Percentiles rank a stretch among this genome's conserved stretches.
These are phyloP conservation scores for Gobiocypris rarus DNA, from an alignment of 2,113 vertebrate genomes.

Conservation along the genomic window DNA sequence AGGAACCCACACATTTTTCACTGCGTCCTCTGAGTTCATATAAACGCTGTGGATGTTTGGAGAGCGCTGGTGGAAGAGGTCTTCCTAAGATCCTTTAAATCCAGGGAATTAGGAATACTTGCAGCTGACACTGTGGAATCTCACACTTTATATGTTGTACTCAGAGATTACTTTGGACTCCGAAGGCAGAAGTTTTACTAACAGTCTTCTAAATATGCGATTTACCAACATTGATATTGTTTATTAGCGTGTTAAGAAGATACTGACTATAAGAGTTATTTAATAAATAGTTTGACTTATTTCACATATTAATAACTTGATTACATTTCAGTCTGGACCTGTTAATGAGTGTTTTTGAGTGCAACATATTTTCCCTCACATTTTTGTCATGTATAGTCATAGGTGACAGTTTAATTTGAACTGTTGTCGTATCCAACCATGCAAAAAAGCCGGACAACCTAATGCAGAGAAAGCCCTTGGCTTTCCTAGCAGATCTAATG, in stretches of 20 bases:
- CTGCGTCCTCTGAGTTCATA: slow-evolving; percentile 43
- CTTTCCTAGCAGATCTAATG: slow-evolving; percentile 34
- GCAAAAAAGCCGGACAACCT: background rate
- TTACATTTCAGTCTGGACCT: background rate
- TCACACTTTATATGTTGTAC: slow-evolving; percentile 40
- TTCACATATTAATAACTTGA: background rate
- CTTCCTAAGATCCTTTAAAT: slow-evolving; percentile 44
- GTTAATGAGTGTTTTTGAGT: background rate
- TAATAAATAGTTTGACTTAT: background rate
- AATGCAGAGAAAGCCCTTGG: slow-evolving; percentile 18
- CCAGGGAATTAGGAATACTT: slow-evolving; percentile 32
- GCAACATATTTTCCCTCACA: background rate
- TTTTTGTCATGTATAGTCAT: background rate
- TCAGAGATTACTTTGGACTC: background rate
- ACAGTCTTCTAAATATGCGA: background rate
- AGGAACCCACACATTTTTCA: slow-evolving; percentile 49
- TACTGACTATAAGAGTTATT: background rate
- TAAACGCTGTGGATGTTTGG: slow-evolving; percentile 59
- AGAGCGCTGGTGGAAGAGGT: slow-evolving; percentile 42
- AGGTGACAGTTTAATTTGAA: background rate
- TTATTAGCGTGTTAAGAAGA: background rate
- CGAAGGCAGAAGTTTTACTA: background rate
- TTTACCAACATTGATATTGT: background rate
- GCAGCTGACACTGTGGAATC: slow-evolving; percentile 43
- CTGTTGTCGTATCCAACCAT: background rate